Conservation (phyloP, 1,140 invertebrate genomes). For the Bombus consobrinus region DNA sequence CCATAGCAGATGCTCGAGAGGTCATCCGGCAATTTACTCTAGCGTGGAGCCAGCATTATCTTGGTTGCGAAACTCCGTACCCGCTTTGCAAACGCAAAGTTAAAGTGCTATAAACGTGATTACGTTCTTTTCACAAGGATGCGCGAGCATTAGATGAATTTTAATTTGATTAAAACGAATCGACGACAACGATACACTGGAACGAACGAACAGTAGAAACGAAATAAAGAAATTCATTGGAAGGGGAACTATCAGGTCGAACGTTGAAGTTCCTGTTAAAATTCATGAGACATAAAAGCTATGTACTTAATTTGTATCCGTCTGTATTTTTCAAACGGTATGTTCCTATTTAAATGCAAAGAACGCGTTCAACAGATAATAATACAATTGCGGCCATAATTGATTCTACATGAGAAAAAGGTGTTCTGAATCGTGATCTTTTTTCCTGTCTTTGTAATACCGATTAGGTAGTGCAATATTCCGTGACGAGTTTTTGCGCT, state of each 20-base stretch:
- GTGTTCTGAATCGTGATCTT: background rate
- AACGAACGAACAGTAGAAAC: background rate
- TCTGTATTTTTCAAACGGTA: constrained; percentile 36
- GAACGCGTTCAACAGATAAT: constrained; percentile 32
- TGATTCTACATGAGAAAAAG: constrained; percentile 12
- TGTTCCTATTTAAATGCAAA: constrained; percentile 53
- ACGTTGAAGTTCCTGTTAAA: constrained; percentile 9
- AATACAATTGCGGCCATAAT: constrained; percentile 42
- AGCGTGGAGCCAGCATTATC: constrained; percentile 77
- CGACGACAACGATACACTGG: background rate
- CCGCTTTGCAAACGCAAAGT: constrained; percentile 74
- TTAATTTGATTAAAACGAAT: background rate
- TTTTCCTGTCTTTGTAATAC: background rate
- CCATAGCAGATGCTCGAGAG: constrained; percentile 85
- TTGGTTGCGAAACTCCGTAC: constrained; percentile 79
- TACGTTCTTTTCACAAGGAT: background rate
- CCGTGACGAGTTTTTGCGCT: background rate
- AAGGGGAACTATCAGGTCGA: constrained; percentile 1
- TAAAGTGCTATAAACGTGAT: constrained; percentile 45
- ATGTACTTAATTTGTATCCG: constrained; percentile 45
- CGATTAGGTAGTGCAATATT: constrained; percentile 32
- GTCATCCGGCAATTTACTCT: constrained; percentile 85
- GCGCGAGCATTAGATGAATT: constrained; percentile 3
- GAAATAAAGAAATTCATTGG: background rate
- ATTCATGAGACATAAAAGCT: constrained; percentile 5